Conservation (phyloP, 2,113 vertebrate species). For the Phyllostomus discolor region DNA sequence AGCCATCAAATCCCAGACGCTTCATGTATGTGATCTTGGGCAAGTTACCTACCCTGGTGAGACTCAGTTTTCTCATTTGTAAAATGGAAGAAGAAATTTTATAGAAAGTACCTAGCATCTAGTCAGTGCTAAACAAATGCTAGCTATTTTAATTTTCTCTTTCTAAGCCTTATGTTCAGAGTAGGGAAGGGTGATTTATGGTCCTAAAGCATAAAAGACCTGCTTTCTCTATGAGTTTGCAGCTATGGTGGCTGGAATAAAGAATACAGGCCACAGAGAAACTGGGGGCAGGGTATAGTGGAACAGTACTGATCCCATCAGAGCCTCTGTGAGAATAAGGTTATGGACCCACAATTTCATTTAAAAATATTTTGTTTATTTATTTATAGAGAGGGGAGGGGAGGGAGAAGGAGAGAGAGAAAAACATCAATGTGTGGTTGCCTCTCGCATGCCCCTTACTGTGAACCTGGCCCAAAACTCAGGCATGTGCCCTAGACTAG, state of each 20-base stretch:
- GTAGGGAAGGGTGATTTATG: neutral
- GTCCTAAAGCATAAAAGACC: neutral
- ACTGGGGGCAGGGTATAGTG: neutral
- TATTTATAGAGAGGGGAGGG: no score
- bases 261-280: neutral
- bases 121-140: neutral
- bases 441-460: no score
- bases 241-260: neutral
- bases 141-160: neutral
- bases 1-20: neutral
- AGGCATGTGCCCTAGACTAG: no score
- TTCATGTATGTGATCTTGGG: neutral
- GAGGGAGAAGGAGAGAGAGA: no score
- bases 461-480: no score
- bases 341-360: neutral
- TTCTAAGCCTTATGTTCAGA: neutral
- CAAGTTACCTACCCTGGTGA: neutral
- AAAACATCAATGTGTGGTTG: no score
- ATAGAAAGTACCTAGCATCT: neutral
- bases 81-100: neutral
- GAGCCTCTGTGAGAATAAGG: neutral
- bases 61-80: neutral
- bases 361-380: no score
- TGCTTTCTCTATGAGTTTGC: neutral
- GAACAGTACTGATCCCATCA: neutral